Percentiles rank a stretch among this genome's conserved stretches.
Conservation (phyloP, 92 coral and sea anemone genomes). For the Umimayanthus kanabou region DNA sequence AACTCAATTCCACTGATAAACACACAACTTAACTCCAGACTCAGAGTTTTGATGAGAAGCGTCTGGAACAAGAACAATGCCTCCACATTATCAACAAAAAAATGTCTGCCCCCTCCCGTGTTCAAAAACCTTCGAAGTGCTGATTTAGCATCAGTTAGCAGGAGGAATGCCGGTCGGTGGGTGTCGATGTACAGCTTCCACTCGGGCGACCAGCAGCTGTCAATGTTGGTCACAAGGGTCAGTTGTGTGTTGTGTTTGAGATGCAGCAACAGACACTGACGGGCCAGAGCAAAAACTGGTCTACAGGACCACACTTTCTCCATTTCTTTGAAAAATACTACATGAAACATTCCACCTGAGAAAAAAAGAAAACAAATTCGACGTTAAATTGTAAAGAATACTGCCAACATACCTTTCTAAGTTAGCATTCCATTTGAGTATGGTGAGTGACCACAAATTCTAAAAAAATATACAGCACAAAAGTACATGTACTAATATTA, state of each 20-base stretch:
- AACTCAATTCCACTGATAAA: slow-evolving; percentile 35
- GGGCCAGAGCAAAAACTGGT: slow-evolving; percentile 18
- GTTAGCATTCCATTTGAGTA: no score
- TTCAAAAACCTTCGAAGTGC: background rate
- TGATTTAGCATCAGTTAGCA: slow-evolving; percentile 14
- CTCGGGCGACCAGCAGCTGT: slow-evolving; percentile 26
- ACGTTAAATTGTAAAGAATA: background rate
- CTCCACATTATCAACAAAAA: background rate
- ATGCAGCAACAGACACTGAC: slow-evolving; percentile 20
- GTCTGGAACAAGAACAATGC: slow-evolving; percentile 9
- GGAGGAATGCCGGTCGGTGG: slow-evolving; percentile 22
- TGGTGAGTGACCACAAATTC: no score
- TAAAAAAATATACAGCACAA: no score
- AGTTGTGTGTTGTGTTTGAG: slow-evolving; percentile 25
- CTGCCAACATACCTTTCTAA: no score
- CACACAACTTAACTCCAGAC: slow-evolving; percentile 25
- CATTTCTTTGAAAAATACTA: slow-evolving; percentile 34
- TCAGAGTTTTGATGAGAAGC: background rate
- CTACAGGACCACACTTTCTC: slow-evolving; percentile 25
- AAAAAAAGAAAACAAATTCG: background rate
- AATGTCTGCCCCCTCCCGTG: no score
- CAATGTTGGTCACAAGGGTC: slow-evolving; percentile 26
- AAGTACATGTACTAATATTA: no score
- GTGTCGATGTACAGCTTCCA: slow-evolving; percentile 28
- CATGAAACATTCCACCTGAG: slow-evolving; percentile 31